Evolutionary conservation across 1,140 invertebrate genomes (phyloP).

Genomic region (Neodiprion pinetum): DNA sequence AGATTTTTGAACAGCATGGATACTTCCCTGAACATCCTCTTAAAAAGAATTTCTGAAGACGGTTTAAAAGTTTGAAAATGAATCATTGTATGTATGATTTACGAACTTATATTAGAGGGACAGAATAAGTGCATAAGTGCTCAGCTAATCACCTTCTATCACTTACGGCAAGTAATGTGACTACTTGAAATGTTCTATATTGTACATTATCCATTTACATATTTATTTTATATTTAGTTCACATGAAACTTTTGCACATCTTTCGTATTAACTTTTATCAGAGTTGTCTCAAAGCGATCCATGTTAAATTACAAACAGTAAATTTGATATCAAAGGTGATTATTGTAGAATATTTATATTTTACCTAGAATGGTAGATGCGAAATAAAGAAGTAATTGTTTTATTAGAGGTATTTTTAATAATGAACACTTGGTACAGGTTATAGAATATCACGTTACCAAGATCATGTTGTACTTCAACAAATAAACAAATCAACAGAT

Average conservation of each 20-base stretch:
- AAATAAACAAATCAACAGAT: neutral
- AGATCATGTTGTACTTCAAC: neutral
- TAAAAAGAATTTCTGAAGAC: slow-evolving; percentile 41
- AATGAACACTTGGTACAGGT: neutral
- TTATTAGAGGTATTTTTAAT: slow-evolving; percentile 11
- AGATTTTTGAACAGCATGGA: slow-evolving; percentile 62
- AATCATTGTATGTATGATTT: neutral
- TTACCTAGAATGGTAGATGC: slow-evolving; percentile 21
- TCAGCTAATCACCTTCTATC: neutral
- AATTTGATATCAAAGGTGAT: too few species aligned
- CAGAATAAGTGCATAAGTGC: neutral
- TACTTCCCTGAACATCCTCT: slow-evolving; percentile 72
- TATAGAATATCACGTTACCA: too few species aligned
- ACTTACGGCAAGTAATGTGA: neutral
- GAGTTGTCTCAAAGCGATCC: too few species aligned
- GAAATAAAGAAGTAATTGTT: slow-evolving; percentile 7
- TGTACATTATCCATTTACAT: neutral
- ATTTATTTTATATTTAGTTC: slow-evolving; percentile 10
- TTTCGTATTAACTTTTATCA: too few species aligned
- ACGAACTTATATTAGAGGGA: neutral
- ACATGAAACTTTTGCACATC: neutral
- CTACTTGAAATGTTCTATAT: neutral
- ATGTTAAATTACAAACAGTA: too few species aligned
- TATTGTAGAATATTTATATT: neutral
- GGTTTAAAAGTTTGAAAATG: neutral